These are phyloP conservation scores for Syngnathus floridae DNA, from an alignment of 2,113 vertebrate genomes.

Conservation along the genomic window DNA sequence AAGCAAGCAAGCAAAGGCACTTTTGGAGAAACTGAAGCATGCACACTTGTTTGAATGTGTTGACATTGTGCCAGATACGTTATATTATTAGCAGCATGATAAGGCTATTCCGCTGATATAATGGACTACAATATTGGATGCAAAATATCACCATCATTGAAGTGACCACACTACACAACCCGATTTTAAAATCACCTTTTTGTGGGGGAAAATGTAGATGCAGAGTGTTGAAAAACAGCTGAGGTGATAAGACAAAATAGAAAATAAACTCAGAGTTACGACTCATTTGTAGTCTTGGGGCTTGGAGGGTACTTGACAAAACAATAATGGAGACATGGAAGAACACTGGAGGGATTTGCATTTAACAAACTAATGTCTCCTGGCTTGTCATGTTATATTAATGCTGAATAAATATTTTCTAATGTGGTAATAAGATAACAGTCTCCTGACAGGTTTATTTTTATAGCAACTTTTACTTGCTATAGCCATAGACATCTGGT, in stretches of 20 bases:
- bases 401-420: constrained; percentile 53
- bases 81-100: constrained; percentile 21
- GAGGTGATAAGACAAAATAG: constrained; percentile 41
- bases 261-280: constrained; percentile 54
- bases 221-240: constrained; percentile 55
- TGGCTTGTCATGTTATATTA: constrained; percentile 70
- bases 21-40: constrained; percentile 6
- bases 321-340: constrained; percentile 68
- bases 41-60: not conserved
- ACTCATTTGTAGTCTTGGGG: constrained; percentile 62
- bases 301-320: constrained; percentile 68
- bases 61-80: constrained; percentile 20
- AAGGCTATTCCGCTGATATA: constrained; percentile 43
- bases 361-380: constrained; percentile 70
- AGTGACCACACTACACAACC: constrained; percentile 23
- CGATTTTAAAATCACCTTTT: constrained; percentile 30
- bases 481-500: not conserved
- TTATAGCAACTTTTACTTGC: not conserved
- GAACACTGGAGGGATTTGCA: constrained; percentile 65
- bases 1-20: constrained; percentile 11
- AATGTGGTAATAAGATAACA: constrained; percentile 60
- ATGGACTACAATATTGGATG: constrained; percentile 31
- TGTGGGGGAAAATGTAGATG: constrained; percentile 42
- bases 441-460: constrained; percentile 28
- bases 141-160: constrained; percentile 41